phyloP scores from a whole-genome alignment of 2,113 vertebrate species.

The Burhinus oedicnemus region DNA sequence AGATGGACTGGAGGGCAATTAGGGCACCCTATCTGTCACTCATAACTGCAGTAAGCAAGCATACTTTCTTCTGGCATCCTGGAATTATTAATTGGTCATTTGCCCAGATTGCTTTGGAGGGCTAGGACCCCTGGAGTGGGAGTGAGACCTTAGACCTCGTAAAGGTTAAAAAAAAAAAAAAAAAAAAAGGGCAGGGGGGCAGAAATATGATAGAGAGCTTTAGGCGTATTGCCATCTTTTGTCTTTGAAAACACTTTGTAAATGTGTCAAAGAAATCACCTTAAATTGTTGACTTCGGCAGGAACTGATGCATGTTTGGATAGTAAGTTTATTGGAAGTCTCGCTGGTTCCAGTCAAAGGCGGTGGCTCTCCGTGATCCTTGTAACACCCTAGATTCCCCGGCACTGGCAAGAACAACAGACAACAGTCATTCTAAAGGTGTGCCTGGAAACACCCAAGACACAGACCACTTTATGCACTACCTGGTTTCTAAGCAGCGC shows the following conservation, averaged over 20 bases:
- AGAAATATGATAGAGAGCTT: neutral
- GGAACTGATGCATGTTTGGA: constrained; percentile 94
- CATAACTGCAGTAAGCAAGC: neutral
- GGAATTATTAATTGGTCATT: neutral
- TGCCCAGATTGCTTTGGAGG: neutral
- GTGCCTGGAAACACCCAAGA: neutral
- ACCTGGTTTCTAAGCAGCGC: neutral
- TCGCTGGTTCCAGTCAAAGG: constrained; percentile 89
- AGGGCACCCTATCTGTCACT: neutral
- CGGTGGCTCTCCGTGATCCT: constrained; percentile 92
- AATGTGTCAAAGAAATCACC: constrained; percentile 72
- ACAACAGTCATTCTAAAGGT: neutral
- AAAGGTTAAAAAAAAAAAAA: neutral
- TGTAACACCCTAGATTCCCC: constrained; percentile 95
- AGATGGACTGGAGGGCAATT: neutral
- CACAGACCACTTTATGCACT: neutral
- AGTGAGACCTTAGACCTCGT: neutral
- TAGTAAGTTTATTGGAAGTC: constrained; percentile 93
- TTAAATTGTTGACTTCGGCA: constrained; percentile 91
- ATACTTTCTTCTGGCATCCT: neutral
- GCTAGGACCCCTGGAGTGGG: neutral
- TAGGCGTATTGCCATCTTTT: neutral
- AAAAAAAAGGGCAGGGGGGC: neutral
- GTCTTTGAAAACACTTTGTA: neutral
- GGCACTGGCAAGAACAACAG: constrained; percentile 83